Conservation (phyloP, 2,113 vertebrate species). For the Sylvilagus bachmani region DNA sequence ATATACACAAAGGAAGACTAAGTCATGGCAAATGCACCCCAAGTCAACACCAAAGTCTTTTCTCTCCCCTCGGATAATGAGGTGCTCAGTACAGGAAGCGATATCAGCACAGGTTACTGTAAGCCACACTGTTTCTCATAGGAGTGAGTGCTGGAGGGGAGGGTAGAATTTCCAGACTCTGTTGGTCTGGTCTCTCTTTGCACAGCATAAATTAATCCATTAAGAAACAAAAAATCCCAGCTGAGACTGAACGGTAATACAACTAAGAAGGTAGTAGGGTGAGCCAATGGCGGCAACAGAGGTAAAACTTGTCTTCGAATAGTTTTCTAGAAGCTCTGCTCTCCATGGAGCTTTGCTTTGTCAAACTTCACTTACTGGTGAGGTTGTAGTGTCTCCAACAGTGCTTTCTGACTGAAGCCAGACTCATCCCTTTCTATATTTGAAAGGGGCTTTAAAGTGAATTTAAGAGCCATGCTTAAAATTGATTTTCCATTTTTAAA, state of each 20-base stretch:
- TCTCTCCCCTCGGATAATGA: background rate
- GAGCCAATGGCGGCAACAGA: background rate
- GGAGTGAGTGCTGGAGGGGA: too few species aligned
- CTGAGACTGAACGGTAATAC: background rate
- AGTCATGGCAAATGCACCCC: background rate
- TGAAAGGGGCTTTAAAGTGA: background rate
- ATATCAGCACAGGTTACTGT: rapidly evolving
- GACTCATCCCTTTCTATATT: too few species aligned
- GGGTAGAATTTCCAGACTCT: background rate
- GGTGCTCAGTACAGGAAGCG: background rate
- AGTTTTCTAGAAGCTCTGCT: background rate
- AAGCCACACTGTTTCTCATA: background rate
- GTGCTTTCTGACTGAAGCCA: background rate
- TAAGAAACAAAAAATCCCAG: background rate
- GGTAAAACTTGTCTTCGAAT: background rate
- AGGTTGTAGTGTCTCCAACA: background rate
- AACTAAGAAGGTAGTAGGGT: background rate
- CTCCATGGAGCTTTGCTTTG: background rate
- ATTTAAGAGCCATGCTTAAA: background rate
- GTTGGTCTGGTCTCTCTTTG: background rate
- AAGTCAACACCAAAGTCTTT: too few species aligned
- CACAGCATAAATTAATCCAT: background rate
- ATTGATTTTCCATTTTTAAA: background rate
- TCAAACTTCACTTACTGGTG: background rate
- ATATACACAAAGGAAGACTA: background rate